A percentile compares a stretch with the other conserved stretches of the same genome.
These are phyloP conservation scores for Sebastes steindachneri DNA, from an alignment of 2,797 vertebrate species.

Conservation along the genomic window DNA sequence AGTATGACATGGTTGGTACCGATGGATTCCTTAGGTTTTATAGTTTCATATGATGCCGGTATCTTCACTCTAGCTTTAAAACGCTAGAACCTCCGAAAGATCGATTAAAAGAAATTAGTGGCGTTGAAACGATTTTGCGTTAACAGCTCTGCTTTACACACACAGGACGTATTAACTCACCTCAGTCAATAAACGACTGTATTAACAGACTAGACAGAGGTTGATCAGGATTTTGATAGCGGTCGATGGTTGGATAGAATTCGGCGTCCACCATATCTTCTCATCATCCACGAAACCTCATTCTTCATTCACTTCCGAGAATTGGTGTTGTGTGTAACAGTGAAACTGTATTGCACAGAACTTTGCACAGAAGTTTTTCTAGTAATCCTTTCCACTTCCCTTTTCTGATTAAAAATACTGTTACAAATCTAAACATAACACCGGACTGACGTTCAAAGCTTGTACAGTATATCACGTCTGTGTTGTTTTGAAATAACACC, in stretches of 20 bases:
- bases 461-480: constrained; percentile 11
- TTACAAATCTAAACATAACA: constrained; percentile 15
- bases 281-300: neutral
- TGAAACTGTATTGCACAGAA: constrained; percentile 40
- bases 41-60: too few species aligned
- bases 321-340: constrained; percentile 1
- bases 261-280: neutral
- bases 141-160: too few species aligned
- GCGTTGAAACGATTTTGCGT: too few species aligned
- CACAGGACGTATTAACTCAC: neutral
- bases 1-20: too few species aligned
- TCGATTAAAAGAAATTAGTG: too few species aligned
- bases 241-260: neutral
- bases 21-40: too few species aligned
- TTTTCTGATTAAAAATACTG: constrained; percentile 38
- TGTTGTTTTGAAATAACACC: constrained; percentile 33
- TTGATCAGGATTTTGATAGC: neutral
- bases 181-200: neutral
- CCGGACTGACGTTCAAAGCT: neutral
- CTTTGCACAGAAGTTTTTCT: constrained; percentile 22
- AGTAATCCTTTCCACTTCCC: constrained; percentile 62
- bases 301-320: constrained; percentile 32
- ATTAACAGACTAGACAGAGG: neutral
- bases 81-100: too few species aligned
- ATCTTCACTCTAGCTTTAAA: too few species aligned